Percentiles rank a stretch among this genome's conserved stretches.
These are phyloP conservation scores for Epinotia bilunana DNA, from an alignment of 2,888 invertebrate genomes.

Conservation along the genomic window DNA sequence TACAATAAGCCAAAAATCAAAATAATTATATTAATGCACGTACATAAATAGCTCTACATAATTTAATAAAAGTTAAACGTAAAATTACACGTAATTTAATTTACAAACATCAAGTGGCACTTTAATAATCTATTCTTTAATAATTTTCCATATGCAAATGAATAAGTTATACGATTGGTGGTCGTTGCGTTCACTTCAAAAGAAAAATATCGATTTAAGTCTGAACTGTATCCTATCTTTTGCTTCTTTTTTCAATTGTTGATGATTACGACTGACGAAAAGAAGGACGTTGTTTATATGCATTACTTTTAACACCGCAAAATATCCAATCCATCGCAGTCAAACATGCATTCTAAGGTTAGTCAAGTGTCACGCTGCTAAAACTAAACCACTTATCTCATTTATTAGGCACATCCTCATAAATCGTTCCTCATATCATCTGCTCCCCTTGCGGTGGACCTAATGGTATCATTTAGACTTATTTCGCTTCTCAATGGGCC, in stretches of 20 bases:
- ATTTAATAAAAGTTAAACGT: too few species aligned
- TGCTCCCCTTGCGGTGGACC: constrained; percentile 70
- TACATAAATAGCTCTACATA: too few species aligned
- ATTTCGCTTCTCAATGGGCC: constrained; percentile 67
- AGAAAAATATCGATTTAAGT: too few species aligned
- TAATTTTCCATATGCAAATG: neutral
- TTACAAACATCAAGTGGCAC: neutral
- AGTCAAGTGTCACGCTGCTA: neutral
- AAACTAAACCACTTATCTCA: neutral
- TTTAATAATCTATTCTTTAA: neutral
- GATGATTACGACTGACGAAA: too few species aligned
- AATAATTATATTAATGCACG: too few species aligned
- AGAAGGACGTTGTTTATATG: too few species aligned
- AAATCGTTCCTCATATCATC: constrained; percentile 58
- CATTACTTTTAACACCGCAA: neutral
- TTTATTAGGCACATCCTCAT: constrained; percentile 50
- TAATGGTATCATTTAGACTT: constrained; percentile 80
- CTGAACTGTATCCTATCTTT: too few species aligned
- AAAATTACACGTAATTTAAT: neutral
- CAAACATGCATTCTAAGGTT: neutral
- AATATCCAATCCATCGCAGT: neutral
- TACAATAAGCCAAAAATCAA: too few species aligned
- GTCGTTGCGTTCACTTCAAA: too few species aligned
- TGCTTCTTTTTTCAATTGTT: too few species aligned
- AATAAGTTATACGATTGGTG: neutral